Conservation (phyloP, 2,888 invertebrate genomes). For the Aethes cnicana region DNA sequence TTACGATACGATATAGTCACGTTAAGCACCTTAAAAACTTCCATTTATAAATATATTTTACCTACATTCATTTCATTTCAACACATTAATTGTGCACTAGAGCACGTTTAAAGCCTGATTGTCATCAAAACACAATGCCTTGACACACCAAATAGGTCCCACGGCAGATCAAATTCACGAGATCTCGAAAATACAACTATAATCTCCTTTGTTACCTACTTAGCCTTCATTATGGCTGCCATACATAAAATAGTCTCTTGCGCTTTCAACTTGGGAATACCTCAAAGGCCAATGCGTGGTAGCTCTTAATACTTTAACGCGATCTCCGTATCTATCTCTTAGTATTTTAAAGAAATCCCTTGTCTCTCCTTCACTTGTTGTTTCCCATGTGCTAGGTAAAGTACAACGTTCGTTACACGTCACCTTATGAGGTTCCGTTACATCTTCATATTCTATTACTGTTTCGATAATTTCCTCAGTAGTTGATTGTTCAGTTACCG, state of each 20-base stretch:
- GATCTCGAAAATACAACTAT: constrained; percentile 11
- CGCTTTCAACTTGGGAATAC: not conserved
- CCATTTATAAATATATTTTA: not conserved
- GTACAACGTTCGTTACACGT: constrained; percentile 46
- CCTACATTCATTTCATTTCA: constrained; percentile 3
- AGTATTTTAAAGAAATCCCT: constrained; percentile 67
- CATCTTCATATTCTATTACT: constrained; percentile 1
- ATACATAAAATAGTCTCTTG: constrained; percentile 40
- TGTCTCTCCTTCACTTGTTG: constrained; percentile 60
- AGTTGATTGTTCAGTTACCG: constrained; percentile 10
- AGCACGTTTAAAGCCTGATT: constrained; percentile 23
- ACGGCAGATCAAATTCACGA: constrained; percentile 4
- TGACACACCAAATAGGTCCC: constrained; percentile 33
- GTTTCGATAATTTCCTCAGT: constrained; percentile 10
- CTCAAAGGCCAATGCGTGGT: constrained; percentile 53
- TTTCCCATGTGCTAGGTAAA: constrained; percentile 63
- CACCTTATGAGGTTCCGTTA: not conserved
- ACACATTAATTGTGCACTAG: constrained; percentile 6
- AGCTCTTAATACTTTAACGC: constrained; percentile 47
- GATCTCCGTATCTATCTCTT: constrained; percentile 52
- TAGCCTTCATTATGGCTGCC: constrained; percentile 42
- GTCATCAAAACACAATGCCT: constrained; percentile 27
- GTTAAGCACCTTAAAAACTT: not conserved
- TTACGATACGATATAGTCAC: not conserved
- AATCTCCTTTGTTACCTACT: constrained; percentile 13